Percentiles rank a stretch among this genome's conserved stretches.
Conservation (phyloP, 2,113 vertebrate species). For the Dendropsophus ebraccatus region DNA sequence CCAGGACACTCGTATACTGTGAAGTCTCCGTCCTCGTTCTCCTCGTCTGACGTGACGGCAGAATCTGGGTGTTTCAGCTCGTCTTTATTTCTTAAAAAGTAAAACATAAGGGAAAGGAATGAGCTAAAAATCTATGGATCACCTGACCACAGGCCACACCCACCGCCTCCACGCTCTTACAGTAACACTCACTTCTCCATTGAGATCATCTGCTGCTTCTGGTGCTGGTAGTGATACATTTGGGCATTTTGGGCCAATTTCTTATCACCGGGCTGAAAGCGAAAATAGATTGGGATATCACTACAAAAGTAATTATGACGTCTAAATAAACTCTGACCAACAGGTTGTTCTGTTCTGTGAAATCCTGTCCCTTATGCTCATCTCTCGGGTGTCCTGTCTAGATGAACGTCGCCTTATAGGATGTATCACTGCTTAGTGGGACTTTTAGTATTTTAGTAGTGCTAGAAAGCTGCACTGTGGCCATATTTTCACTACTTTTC, state of each 20-base stretch:
- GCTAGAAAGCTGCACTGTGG: too few relatives aligned
- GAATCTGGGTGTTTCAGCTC: conserved; percentile 82
- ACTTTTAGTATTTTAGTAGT: too few relatives aligned
- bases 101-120: not conserved
- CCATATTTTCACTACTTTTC: too few relatives aligned
- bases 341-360: too few relatives aligned
- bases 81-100: conserved; percentile 80
- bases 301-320: too few relatives aligned
- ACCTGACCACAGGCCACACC: not conserved
- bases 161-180: not conserved
- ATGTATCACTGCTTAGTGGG: too few relatives aligned
- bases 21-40: conserved; percentile 95
- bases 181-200: conserved; percentile 82
- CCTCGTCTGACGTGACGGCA: conserved; percentile 84
- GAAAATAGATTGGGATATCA: too few relatives aligned
- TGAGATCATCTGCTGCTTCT: conserved; percentile 94
- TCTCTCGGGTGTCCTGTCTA: too few relatives aligned
- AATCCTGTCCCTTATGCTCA: too few relatives aligned
- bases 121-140: not conserved
- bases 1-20: conserved; percentile 95
- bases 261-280: conserved; percentile 83
- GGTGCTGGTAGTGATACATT: conserved; percentile 96
- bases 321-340: too few relatives aligned
- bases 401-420: too few relatives aligned
- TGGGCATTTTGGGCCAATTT: conserved; percentile 89